Base-by-base conservation (phyloP, 2,888 invertebrate genomes). In the Penaeus monodon region DNA sequence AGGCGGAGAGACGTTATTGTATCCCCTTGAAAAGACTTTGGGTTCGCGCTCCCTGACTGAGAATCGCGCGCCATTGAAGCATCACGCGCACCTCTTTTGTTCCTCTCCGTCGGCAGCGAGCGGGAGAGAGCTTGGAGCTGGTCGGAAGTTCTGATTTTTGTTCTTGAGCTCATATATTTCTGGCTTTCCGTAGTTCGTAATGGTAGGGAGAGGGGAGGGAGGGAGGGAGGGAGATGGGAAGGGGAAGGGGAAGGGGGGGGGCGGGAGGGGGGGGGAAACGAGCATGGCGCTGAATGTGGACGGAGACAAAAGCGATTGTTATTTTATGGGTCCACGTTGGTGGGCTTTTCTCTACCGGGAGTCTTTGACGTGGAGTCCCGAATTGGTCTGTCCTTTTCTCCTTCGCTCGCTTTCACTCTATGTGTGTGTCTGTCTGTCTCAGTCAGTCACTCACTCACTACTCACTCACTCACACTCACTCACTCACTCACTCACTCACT, bases 1-100 rank as follows among this genome's bases (percentile, higher is more conserved):
- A 64, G 38, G n/a, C 64, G 8, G 66, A 44, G 65, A 8, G 66
- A 8, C 22, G 80, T 38, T n/a, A 80, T 80, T 80, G 80, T 66
- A 44, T n/a, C 66, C 24, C 24, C 17, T 8, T 80, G 80, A 80
- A 80, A 79, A n/a, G 80, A 80, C 22, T 66, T 33, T 33, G 44
- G 33, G 80, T 27, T 64, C 64, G n/a, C 57, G n/a, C 38, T 27
- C 66, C 66, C 66, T 78, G 49, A n/a, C 66, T 80, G 80, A 80
- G 80, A 33, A 64, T 64, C n/a, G 80, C 66, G 27, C 29, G 66
- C 65, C 66, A 80, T 80, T 80, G 65, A 80, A 29, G 29, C 66
- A 80, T 80, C 80, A 80, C 80, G 80, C 80, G 80, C 80, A 24
- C 22, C 12, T 22, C 66, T 49, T 80, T 80, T 80, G 44, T 38